Conservation (phyloP, 2,888 invertebrate genomes). For the Allolobophora icterica region DNA sequence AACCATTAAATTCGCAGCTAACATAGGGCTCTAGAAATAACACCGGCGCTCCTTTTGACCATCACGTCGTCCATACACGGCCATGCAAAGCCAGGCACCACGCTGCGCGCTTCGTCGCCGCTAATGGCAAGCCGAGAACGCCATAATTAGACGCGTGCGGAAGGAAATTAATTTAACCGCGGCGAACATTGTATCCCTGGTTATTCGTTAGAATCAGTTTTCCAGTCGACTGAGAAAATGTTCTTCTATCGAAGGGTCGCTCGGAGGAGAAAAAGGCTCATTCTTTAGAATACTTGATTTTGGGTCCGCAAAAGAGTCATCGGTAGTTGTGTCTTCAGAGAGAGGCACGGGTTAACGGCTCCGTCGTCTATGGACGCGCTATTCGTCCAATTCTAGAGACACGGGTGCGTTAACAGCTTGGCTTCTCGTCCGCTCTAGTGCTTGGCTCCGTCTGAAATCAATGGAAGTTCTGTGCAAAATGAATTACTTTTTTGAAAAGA, state of each 20-base stretch:
- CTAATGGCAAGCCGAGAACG: background rate
- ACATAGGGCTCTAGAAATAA: background rate
- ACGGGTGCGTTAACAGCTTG: background rate
- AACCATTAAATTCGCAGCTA: constrained; percentile 4
- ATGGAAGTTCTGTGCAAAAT: background rate
- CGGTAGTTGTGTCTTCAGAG: background rate
- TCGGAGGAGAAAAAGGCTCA: background rate
- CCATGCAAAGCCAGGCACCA: background rate
- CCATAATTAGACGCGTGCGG: constrained; percentile 6
- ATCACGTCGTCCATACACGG: background rate
- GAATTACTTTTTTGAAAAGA: constrained; percentile 2
- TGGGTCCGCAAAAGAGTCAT: background rate
- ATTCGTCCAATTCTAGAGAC: background rate
- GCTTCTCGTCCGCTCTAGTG: background rate
- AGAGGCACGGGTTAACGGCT: background rate
- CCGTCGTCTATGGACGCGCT: background rate
- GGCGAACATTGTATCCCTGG: background rate
- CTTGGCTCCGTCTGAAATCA: background rate
- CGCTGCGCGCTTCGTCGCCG: background rate
- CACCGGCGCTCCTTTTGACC: background rate
- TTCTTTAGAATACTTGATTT: background rate
- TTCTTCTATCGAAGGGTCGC: background rate
- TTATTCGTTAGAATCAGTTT: background rate
- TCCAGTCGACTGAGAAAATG: background rate
- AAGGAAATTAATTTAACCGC: background rate